phyloP scores from a whole-genome alignment of 2,888 invertebrate species.

The Nebria brevicollis region DNA sequence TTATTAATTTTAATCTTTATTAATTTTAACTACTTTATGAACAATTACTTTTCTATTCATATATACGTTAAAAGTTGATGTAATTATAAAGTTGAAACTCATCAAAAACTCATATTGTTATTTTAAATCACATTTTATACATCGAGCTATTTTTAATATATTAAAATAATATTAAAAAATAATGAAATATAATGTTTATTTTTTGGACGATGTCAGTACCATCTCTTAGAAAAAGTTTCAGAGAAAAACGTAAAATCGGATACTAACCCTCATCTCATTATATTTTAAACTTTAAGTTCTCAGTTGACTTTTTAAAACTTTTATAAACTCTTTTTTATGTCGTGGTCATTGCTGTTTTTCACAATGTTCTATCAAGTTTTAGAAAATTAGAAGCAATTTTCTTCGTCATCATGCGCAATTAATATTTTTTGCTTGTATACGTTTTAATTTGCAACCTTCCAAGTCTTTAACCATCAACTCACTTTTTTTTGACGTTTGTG shows the following conservation, averaged over 20 bases:
- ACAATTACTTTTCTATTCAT: too few relatives aligned
- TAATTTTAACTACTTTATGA: too few relatives aligned
- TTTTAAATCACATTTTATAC: too few relatives aligned
- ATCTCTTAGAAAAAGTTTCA: neutral
- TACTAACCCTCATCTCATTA: neutral
- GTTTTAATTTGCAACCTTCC: neutral
- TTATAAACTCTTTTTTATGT: neutral
- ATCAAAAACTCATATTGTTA: too few relatives aligned
- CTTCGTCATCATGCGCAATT: neutral
- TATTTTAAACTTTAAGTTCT: neutral
- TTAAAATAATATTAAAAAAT: neutral
- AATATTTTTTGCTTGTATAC: neutral
- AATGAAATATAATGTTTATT: neutral
- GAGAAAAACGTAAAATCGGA: neutral
- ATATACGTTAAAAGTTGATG: too few relatives aligned
- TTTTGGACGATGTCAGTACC: neutral
- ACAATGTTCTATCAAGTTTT: neutral
- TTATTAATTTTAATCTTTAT: too few relatives aligned
- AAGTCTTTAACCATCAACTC: neutral
- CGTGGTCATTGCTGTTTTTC: neutral
- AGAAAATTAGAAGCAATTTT: neutral
- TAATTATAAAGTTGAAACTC: too few relatives aligned
- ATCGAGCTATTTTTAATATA: too few relatives aligned
- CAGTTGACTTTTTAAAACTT: neutral
- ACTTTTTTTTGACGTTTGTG: neutral